Evolutionary conservation across 1,140 invertebrate species (phyloP).

Genomic region (Sweltsa coloradensis): DNA sequence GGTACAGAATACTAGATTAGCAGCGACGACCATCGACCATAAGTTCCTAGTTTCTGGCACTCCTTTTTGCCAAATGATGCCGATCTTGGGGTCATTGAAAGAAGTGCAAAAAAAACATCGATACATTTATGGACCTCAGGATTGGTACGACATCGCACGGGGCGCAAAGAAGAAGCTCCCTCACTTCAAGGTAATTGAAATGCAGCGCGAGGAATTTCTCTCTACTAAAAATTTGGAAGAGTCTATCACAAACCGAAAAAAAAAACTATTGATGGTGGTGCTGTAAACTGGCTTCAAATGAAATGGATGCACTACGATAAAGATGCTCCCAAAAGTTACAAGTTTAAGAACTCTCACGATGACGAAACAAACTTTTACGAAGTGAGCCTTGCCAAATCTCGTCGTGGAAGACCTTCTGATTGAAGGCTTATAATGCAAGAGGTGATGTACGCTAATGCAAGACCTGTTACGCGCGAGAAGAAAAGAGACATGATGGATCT

Average conservation of each 20-base stretch:
- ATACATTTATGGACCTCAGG: not conserved
- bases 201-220: conserved; percentile 5
- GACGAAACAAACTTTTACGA: too few species aligned
- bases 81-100: conserved; percentile 18
- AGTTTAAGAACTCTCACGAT: too few species aligned
- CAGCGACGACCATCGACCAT: conserved; percentile 20
- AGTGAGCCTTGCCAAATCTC: too few species aligned
- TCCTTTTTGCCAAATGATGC: too few species aligned
- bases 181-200: conserved; percentile 8
- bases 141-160: conserved; percentile 5
- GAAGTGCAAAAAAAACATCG: not conserved
- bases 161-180: conserved; percentile 1
- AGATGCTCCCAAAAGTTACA: too few species aligned
- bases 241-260: conserved; percentile 9
- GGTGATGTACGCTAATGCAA: too few species aligned
- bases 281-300: conserved; percentile 10
- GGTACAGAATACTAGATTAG: conserved; percentile 19
- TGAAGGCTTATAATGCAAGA: too few species aligned
- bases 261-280: not conserved
- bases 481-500: too few species aligned
- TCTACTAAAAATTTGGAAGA: conserved; percentile 3
- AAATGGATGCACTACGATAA: conserved; percentile 13
- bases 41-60: conserved; percentile 22
- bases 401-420: too few species aligned
- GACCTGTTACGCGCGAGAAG: too few species aligned